Conservation (phyloP, 2,797 vertebrate species). For the Labeo calbasu region DNA sequence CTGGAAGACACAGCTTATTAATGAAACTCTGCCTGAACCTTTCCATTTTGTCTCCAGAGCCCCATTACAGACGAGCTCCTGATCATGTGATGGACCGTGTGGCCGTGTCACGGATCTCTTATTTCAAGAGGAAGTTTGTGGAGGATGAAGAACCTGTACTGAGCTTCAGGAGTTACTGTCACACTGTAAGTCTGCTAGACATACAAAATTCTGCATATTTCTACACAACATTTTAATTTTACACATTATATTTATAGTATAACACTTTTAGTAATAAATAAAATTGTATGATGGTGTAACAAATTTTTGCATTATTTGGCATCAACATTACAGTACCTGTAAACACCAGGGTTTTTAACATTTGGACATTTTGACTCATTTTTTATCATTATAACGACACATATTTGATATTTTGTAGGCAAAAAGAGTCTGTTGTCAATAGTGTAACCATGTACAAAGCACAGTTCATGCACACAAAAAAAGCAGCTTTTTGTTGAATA, state of each 20-base stretch:
- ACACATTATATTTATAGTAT: background rate
- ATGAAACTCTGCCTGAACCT: background rate
- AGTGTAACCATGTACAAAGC: background rate
- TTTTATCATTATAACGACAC: background rate
- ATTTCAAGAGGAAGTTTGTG: slow-evolving; percentile 97
- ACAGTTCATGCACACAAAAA: background rate
- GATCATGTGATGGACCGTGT: slow-evolving; percentile 87
- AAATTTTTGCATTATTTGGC: background rate
- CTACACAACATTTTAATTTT: background rate
- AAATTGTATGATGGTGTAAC: background rate
- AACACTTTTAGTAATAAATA: background rate
- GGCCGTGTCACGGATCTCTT: slow-evolving; percentile 89
- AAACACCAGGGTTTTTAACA: background rate
- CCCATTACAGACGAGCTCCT: slow-evolving; percentile 85
- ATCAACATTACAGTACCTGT: background rate
- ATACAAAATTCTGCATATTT: background rate
- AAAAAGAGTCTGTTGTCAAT: background rate
- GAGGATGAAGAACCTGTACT: slow-evolving; percentile 90
- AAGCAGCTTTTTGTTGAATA: background rate
- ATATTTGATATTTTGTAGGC: background rate
- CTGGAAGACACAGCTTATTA: background rate
- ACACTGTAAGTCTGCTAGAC: slow-evolving; percentile 82
- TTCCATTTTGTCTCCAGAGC: slow-evolving; percentile 75
- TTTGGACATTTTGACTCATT: background rate
- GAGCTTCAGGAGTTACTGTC: slow-evolving; percentile 88